Conservation (phyloP, 2,113 vertebrate genomes). For the Pipra filicauda region DNA sequence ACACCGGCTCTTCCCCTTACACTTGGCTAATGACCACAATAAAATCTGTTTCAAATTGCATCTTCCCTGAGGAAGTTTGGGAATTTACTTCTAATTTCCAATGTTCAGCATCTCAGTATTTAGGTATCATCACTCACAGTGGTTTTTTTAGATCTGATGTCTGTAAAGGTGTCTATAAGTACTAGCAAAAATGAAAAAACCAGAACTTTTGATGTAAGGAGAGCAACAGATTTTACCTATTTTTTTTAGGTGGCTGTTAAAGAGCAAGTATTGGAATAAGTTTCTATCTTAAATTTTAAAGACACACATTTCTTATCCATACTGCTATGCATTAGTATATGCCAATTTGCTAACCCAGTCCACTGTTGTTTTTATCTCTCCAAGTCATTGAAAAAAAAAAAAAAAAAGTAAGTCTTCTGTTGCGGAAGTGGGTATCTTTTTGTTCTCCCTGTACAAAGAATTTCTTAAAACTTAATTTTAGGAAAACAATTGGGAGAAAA, state of each 20-base stretch:
- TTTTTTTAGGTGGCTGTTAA: background rate
- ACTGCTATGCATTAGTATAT: background rate
- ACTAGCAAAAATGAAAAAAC: background rate
- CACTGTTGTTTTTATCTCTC: background rate
- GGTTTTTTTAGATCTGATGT: background rate
- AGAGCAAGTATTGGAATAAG: background rate
- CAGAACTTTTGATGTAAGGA: background rate
- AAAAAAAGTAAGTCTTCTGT: background rate
- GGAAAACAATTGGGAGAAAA: background rate
- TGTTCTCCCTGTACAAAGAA: background rate
- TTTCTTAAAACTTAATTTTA: background rate
- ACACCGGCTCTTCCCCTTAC: background rate
- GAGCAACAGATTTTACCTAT: fast-evolving
- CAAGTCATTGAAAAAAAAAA: background rate
- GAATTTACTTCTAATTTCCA: background rate
- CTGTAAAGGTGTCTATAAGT: background rate
- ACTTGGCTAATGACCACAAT: background rate
- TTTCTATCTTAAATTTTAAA: background rate
- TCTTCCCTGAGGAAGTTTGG: background rate
- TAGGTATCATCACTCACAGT: background rate
- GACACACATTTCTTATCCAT: background rate
- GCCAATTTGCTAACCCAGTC: background rate
- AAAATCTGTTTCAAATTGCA: background rate
- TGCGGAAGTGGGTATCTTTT: background rate
- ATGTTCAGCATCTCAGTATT: background rate